Evolutionary conservation across 2,113 vertebrate species (phyloP).

Genomic region (Eudyptes chrysolophus): DNA sequence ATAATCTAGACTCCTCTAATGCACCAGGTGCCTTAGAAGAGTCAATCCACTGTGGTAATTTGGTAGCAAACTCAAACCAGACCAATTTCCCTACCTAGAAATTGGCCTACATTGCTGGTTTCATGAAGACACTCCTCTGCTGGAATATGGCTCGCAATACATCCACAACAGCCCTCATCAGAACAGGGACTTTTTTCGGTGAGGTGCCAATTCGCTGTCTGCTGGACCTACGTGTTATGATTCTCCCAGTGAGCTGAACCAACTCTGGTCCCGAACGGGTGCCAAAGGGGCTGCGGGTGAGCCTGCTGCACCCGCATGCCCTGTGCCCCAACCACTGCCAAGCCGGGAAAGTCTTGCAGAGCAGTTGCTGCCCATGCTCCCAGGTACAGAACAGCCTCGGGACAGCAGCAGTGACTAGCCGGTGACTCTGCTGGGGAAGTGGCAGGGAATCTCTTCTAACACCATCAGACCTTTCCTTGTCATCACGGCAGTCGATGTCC

Average conservation of each 20-base stretch:
- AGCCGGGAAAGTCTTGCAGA: not conserved
- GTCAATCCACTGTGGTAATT: not conserved
- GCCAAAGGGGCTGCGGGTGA: too few species aligned
- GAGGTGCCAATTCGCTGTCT: not conserved
- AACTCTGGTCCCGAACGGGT: accelerated
- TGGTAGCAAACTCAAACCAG: not conserved
- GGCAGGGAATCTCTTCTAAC: not conserved
- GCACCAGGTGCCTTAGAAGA: not conserved
- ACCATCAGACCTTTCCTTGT: accelerated
- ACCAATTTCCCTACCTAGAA: too few species aligned
- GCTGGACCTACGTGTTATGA: accelerated
- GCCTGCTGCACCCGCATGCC: not conserved
- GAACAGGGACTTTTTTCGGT: not conserved
- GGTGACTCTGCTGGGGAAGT: accelerated
- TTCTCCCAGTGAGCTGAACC: too few species aligned
- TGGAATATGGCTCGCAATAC: not conserved
- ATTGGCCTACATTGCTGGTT: not conserved
- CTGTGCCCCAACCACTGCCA: not conserved
- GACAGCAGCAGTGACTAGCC: not conserved
- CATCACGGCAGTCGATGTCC: not conserved
- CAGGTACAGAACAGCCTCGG: not conserved
- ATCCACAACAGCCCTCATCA: not conserved
- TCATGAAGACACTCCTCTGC: not conserved
- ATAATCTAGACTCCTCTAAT: not conserved
- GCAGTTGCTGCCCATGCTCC: not conserved